A percentile compares a stretch with the other conserved stretches of the same genome.
These are phyloP conservation scores for Apeltes quadracus DNA, from an alignment of 2,113 vertebrate genomes.

Conservation along the genomic window DNA sequence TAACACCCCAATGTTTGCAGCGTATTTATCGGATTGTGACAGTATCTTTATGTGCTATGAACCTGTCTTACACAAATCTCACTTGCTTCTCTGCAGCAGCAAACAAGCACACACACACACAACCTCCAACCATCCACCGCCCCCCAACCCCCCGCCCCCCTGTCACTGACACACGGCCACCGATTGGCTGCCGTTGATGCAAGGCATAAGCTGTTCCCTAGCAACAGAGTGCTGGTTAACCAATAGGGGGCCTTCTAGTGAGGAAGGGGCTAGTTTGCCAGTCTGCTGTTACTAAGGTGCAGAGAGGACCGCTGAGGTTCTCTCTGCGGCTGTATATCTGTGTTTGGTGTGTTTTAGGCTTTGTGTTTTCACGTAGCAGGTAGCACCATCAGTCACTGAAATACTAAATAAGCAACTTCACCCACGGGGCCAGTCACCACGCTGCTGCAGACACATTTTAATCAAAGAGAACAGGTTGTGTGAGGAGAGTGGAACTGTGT, in stretches of 20 bases:
- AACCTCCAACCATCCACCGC: slow-evolving; percentile 34
- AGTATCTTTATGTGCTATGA: slow-evolving; percentile 68
- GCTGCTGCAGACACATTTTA: slow-evolving; percentile 21
- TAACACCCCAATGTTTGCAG: background rate
- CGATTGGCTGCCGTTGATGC: slow-evolving; percentile 78
- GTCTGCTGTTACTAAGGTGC: slow-evolving; percentile 84
- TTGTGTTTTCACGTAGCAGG: slow-evolving; percentile 23
- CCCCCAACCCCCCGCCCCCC: slow-evolving; percentile 49
- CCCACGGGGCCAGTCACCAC: slow-evolving; percentile 1
- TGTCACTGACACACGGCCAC: slow-evolving; percentile 54
- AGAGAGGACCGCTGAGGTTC: slow-evolving; percentile 63
- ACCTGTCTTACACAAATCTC: slow-evolving; percentile 73
- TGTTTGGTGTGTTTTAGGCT: slow-evolving; percentile 35
- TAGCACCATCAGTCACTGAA: slow-evolving; percentile 20
- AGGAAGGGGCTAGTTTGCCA: slow-evolving; percentile 76
- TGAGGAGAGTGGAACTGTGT: slow-evolving; percentile 5
- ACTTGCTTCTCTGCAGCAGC: slow-evolving; percentile 70
- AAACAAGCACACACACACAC: slow-evolving; percentile 56
- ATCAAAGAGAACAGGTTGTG: slow-evolving; percentile 23
- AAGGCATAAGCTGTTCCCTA: slow-evolving; percentile 85
- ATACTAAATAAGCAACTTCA: slow-evolving; percentile 7
- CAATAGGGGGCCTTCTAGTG: slow-evolving; percentile 75
- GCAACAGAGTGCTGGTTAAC: slow-evolving; percentile 80
- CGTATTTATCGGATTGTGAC: slow-evolving; percentile 50
- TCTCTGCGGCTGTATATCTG: slow-evolving; percentile 37